Percentiles rank a stretch among this genome's conserved stretches.
Conservation (phyloP, 2,113 vertebrate species). For the Pleuronectes platessa region DNA sequence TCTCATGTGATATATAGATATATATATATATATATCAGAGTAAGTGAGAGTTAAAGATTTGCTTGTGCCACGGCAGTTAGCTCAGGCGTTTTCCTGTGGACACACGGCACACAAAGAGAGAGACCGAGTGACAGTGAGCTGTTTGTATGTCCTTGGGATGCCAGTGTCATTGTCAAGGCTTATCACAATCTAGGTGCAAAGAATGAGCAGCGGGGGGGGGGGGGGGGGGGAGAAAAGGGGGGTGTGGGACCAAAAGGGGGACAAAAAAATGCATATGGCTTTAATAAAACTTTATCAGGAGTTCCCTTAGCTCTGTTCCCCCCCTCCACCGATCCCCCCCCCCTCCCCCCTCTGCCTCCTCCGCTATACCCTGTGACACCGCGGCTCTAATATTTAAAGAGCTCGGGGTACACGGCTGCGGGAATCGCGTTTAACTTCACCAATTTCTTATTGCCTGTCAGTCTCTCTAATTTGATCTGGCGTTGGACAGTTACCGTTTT, state of each 20-base stretch:
- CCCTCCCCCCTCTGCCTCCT: background rate
- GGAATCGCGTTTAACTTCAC: conserved; percentile 82
- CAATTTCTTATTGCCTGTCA: conserved; percentile 87
- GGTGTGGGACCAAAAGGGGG: conserved; percentile 20
- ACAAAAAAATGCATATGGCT: conserved; percentile 57
- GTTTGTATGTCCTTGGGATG: conserved; percentile 75
- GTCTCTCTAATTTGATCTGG: conserved; percentile 85
- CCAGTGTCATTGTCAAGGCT: conserved; percentile 78
- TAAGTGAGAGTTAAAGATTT: background rate
- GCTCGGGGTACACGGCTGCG: conserved; percentile 50
- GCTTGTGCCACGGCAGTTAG: conserved; percentile 1
- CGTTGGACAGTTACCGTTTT: conserved; percentile 83
- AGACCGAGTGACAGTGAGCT: conserved; percentile 66
- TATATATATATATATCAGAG: background rate
- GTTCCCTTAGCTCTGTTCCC: conserved; percentile 61
- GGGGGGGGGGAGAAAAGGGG: conserved; percentile 6
- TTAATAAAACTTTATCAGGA: conserved; percentile 84
- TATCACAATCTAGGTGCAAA: conserved; percentile 74
- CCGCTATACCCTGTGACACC: conserved; percentile 51
- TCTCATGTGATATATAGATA: background rate
- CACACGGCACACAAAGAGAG: conserved; percentile 55
- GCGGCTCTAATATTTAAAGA: conserved; percentile 77
- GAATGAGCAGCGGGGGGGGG: conserved; percentile 34
- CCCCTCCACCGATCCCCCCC: conserved; percentile 18
- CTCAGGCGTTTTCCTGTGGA: conserved; percentile 32